phyloP scores from a whole-genome alignment of 1,140 invertebrate genomes.

The Psilanteris sp. region DNA sequence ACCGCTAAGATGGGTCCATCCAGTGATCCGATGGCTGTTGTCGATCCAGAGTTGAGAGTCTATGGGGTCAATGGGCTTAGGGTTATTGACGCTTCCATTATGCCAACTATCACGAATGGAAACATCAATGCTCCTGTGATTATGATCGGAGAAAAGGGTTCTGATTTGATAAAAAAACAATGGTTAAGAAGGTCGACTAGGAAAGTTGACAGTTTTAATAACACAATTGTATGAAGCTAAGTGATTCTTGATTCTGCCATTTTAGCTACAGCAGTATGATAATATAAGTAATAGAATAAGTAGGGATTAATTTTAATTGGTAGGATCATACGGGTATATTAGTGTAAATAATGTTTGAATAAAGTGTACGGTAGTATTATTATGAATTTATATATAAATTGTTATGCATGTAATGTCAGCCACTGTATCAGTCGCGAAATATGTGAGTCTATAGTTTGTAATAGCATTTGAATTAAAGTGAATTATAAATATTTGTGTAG shows the following conservation, averaged over 20 bases:
- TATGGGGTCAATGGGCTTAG: constrained; percentile 87
- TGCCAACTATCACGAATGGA: constrained; percentile 89
- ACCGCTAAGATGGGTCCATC: constrained; percentile 91
- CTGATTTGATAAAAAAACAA: constrained; percentile 88
- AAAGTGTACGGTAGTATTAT: too few relatives aligned
- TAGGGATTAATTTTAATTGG: not conserved
- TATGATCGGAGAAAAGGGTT: constrained; percentile 96
- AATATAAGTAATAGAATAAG: not conserved
- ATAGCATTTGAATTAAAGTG: too few relatives aligned
- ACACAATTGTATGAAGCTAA: too few relatives aligned
- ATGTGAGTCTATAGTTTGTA: too few relatives aligned
- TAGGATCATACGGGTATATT: constrained; percentile 13
- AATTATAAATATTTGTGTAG: too few relatives aligned
- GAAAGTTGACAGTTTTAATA: constrained; percentile 3
- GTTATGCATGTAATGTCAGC: too few relatives aligned
- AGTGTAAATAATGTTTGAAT: too few relatives aligned
- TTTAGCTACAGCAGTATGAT: not conserved
- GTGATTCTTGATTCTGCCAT: constrained; percentile 15
- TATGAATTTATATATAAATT: too few relatives aligned
- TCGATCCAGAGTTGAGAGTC: constrained; percentile 88
- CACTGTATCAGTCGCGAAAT: too few relatives aligned
- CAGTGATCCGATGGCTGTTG: constrained; percentile 88
- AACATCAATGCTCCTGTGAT: constrained; percentile 93
- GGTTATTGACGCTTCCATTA: constrained; percentile 90
- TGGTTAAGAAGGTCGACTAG: constrained; percentile 63